Evolutionary conservation across 2,113 vertebrate genomes (phyloP).

Genomic region (Loxodonta africana): DNA sequence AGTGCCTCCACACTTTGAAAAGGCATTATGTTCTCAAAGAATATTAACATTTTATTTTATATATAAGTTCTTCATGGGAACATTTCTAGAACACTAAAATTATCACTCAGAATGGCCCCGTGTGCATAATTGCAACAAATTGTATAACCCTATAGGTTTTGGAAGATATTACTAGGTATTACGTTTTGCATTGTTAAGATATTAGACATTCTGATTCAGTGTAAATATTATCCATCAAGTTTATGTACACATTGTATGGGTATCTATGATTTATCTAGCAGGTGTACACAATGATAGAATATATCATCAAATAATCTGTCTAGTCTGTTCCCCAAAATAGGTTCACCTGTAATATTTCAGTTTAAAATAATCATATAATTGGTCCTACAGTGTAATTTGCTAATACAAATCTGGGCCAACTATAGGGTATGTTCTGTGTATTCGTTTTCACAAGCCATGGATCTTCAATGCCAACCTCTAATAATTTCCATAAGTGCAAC

Average conservation of each 20-base stretch:
- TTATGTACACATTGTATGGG: background rate
- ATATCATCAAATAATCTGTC: background rate
- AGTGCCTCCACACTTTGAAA: slow-evolving; percentile 64
- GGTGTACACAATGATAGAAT: background rate
- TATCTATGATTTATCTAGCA: background rate
- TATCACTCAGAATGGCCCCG: slow-evolving; percentile 64
- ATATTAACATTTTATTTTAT: slow-evolving; percentile 77
- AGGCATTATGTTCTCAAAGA: slow-evolving; percentile 65
- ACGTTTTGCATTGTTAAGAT: slow-evolving; percentile 13
- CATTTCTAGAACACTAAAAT: slow-evolving; percentile 74
- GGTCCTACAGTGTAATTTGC: background rate
- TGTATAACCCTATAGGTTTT: slow-evolving; percentile 60
- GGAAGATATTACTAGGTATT: background rate
- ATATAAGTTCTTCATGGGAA: slow-evolving; percentile 71
- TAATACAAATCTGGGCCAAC: background rate
- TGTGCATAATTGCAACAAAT: slow-evolving; percentile 42
- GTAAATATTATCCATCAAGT: slow-evolving; percentile 27
- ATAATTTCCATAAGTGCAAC: background rate
- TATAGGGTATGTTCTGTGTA: background rate
- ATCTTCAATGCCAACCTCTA: background rate
- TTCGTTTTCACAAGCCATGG: background rate
- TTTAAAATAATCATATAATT: background rate
- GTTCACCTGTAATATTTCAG: background rate
- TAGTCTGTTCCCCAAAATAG: background rate
- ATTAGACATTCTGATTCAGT: background rate